These are phyloP conservation scores for Leptinotarsa lineolata DNA, from an alignment of 1,140 invertebrate species.

Conservation along the genomic window DNA sequence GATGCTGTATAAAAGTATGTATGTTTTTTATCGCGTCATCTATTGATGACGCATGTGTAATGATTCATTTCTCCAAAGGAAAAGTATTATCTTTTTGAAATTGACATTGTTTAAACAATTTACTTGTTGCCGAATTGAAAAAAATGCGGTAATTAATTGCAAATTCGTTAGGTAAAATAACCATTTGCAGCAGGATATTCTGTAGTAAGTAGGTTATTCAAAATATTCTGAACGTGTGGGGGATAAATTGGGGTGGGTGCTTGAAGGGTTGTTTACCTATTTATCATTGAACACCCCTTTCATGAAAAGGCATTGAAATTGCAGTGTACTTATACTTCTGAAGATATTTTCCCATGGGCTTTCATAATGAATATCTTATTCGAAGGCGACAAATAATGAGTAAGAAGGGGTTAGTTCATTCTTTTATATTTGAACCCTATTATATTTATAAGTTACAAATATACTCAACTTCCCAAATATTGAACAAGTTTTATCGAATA, in stretches of 20 bases:
- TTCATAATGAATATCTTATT: neutral
- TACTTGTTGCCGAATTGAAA: too few relatives aligned
- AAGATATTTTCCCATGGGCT: neutral
- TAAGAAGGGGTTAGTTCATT: neutral
- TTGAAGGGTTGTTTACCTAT: neutral
- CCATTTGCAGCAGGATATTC: neutral
- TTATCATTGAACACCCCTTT: neutral
- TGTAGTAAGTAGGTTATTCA: neutral
- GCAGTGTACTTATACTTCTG: neutral
- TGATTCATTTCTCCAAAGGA: too few relatives aligned
- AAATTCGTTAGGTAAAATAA: neutral
- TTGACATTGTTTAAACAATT: too few relatives aligned
- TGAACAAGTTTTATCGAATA: too few relatives aligned
- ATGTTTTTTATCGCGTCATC: too few relatives aligned
- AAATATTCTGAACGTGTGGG: neutral
- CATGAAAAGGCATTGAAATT: neutral
- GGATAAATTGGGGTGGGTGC: constrained; percentile 2
- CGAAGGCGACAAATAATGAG: neutral
- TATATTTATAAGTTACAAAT: too few relatives aligned
- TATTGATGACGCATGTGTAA: too few relatives aligned
- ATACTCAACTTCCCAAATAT: too few relatives aligned
- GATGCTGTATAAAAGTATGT: too few relatives aligned
- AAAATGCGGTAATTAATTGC: neutral
- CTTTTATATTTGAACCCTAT: neutral
- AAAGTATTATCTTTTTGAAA: too few relatives aligned